Conservation (phyloP, 2,888 invertebrate genomes). For the Melinaea menophilus region DNA sequence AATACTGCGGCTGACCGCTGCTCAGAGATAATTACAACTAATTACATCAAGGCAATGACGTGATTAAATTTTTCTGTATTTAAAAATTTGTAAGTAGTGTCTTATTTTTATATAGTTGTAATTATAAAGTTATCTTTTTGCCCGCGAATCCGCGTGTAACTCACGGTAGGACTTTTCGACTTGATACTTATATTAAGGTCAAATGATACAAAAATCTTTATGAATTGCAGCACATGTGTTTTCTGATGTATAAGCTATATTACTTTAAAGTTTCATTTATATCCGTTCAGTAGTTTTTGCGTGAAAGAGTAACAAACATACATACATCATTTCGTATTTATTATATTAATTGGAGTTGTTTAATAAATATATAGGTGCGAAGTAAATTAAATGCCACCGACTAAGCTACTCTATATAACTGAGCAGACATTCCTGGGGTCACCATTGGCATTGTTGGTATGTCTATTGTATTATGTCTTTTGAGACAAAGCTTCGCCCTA, state of each 20-base stretch:
- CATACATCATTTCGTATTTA: neutral
- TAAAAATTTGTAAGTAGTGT: no score
- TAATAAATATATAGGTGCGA: neutral
- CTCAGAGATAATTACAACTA: slow-evolving; percentile 13
- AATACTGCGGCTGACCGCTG: slow-evolving; percentile 44
- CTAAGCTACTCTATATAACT: slow-evolving; percentile 26
- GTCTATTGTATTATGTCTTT: slow-evolving; percentile 33
- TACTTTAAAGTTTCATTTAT: no score
- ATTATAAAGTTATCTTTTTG: no score
- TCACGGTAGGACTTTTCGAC: no score
- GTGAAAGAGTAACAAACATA: neutral
- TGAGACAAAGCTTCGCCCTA: slow-evolving; percentile 26
- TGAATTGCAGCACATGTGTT: no score
- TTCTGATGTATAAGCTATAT: neutral
- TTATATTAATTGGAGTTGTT: neutral
- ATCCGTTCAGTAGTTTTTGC: no score
- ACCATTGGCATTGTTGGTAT: slow-evolving; percentile 50
- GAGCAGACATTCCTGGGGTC: slow-evolving; percentile 46
- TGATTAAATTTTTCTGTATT: neutral
- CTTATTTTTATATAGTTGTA: no score
- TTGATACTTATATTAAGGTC: no score
- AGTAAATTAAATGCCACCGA: slow-evolving; percentile 4
- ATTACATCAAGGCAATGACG: slow-evolving; percentile 7
- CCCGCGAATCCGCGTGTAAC: no score
- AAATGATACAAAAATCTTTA: no score